phyloP scores from a whole-genome alignment of 2,113 vertebrate genomes.

The Oenanthe oenanthe region DNA sequence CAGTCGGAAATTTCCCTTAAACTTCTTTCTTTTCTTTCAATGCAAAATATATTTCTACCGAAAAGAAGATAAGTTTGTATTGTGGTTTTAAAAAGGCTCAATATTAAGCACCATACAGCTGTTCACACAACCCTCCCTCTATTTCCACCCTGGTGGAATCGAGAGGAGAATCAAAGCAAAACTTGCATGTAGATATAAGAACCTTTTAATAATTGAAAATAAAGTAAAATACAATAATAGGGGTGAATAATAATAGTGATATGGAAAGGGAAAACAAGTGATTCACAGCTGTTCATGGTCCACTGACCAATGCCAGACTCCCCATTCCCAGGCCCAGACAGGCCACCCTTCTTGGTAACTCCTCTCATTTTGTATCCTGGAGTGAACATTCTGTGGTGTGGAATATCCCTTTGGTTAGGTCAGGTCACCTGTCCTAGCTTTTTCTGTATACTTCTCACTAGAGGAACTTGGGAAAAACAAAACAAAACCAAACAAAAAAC shows the following conservation, averaged over 20 bases:
- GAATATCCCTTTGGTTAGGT: not conserved
- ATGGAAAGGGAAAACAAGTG: not conserved
- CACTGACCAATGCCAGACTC: not conserved
- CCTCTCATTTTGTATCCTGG: no score
- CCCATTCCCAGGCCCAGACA: not conserved
- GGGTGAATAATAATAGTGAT: not conserved
- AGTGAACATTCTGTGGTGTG: no score
- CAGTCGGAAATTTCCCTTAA: not conserved
- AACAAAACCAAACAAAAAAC: not conserved
- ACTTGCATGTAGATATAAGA: not conserved
- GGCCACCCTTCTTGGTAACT: fast-evolving
- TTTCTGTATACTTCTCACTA: not conserved
- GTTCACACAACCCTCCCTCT: not conserved
- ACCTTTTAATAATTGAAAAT: not conserved
- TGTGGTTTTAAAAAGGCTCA: not conserved
- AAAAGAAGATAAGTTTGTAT: not conserved
- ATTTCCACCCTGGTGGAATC: fast-evolving
- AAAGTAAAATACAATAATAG: not conserved
- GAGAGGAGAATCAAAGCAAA: not conserved
- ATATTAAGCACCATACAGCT: not conserved
- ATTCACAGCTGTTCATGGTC: not conserved
- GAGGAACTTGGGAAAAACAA: not conserved
- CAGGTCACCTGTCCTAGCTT: no score
- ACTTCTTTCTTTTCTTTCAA: not conserved
- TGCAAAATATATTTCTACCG: not conserved